Percentiles rank a stretch among this genome's conserved stretches.
Conservation (phyloP, 1,140 invertebrate species). For the Cheumatopsyche charites region DNA sequence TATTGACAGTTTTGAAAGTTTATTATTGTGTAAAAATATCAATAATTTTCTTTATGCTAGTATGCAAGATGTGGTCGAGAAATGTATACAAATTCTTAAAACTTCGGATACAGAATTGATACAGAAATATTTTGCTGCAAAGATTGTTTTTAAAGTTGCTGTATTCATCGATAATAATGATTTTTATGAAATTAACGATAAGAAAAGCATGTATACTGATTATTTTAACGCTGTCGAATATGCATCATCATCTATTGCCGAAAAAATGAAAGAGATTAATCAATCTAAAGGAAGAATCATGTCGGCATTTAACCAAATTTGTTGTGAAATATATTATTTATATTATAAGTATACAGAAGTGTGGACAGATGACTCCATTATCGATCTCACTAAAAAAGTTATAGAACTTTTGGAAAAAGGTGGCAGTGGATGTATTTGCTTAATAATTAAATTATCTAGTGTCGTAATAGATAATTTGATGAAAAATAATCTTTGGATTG, state of each 20-base stretch:
- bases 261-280: constrained; percentile 7
- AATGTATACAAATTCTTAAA: constrained; percentile 19
- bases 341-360: constrained; percentile 32
- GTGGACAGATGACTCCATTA: constrained; percentile 14
- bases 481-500: constrained; percentile 1
- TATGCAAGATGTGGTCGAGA: constrained; percentile 3
- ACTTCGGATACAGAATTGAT: constrained; percentile 2
- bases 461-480: constrained; percentile 35
- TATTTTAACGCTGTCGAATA: not conserved
- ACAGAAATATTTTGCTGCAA: constrained; percentile 43
- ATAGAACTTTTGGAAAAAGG: constrained; percentile 43
- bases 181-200: constrained; percentile 18
- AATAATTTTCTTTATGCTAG: not conserved
- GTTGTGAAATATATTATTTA: constrained; percentile 36
- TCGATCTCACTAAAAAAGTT: constrained; percentile 19
- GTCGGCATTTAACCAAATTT: constrained; percentile 35
- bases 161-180: constrained; percentile 32
- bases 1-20: constrained; percentile 25
- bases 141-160: constrained; percentile 34
- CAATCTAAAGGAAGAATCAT: constrained; percentile 37
- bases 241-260: not conserved
- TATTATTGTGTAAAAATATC: constrained; percentile 17
- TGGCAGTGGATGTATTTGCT: constrained; percentile 38
- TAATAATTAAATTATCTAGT: constrained; percentile 32
- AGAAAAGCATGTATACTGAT: not conserved